phyloP scores from a whole-genome alignment of 2,797 vertebrate species.

The Calcarius lapponicus region DNA sequence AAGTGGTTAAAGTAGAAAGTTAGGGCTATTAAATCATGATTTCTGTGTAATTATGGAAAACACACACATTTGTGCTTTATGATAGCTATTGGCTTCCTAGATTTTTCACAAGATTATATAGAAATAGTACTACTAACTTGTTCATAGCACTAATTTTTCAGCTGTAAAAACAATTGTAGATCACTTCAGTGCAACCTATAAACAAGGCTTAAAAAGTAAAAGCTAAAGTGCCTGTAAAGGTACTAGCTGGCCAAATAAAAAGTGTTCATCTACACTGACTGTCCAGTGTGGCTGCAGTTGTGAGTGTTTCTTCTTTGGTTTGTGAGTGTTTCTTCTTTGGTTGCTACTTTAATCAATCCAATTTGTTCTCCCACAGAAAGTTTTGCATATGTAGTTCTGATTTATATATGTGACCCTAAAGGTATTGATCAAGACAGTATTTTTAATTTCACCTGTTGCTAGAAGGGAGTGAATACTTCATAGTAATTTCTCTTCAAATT shows the following conservation, averaged over 20 bases:
- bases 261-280: neutral
- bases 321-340: neutral
- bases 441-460: neutral
- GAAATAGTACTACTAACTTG: neutral
- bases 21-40: neutral
- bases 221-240: neutral
- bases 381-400: neutral
- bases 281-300: neutral
- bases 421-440: neutral
- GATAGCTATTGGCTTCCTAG: neutral
- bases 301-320: neutral
- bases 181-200: neutral
- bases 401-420: neutral
- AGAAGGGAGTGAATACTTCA: neutral
- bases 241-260: neutral
- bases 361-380: neutral
- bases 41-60: conserved; percentile 9
- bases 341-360: neutral
- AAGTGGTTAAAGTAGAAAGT: conserved; percentile 33
- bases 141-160: neutral
- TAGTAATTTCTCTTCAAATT: neutral
- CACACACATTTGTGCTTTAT: neutral
- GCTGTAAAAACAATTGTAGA: neutral
- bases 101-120: neutral
- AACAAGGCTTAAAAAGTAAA: neutral